Evolutionary conservation across 2,797 vertebrate species (phyloP).

Genomic region (Myiotriccus ornatus): DNA sequence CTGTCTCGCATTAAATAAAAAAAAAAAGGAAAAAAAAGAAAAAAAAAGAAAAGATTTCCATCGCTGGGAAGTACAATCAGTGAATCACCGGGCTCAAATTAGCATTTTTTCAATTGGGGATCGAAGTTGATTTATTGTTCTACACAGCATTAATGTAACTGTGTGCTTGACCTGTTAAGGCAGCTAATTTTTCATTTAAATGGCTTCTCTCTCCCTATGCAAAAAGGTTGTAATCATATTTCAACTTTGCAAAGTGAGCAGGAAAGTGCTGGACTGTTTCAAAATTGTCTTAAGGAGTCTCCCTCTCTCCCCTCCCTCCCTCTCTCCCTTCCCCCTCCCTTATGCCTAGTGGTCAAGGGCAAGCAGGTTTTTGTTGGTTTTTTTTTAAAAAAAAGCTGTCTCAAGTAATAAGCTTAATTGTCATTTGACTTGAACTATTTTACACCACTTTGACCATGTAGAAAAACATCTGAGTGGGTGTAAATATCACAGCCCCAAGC

Average conservation of each 20-base stretch:
- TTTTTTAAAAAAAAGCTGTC: constrained; percentile 16
- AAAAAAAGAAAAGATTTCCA: constrained; percentile 74
- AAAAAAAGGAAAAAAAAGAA: not conserved
- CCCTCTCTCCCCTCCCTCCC: not conserved
- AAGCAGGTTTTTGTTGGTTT: constrained; percentile 22
- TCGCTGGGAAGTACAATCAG: constrained; percentile 75
- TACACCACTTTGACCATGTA: constrained; percentile 28
- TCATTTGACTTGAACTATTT: constrained; percentile 54
- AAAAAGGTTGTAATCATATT: constrained; percentile 78
- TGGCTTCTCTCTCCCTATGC: constrained; percentile 61
- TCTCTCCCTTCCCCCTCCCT: constrained; percentile 8
- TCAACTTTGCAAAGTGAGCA: constrained; percentile 72
- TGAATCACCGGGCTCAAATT: constrained; percentile 74
- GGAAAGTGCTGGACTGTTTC: constrained; percentile 71
- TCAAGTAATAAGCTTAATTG: constrained; percentile 65
- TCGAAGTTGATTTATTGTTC: constrained; percentile 82
- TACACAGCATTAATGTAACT: constrained; percentile 80
- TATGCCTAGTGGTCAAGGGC: constrained; percentile 71
- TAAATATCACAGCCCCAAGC: constrained; percentile 20
- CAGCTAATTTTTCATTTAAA: constrained; percentile 80
- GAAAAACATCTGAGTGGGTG: constrained; percentile 37
- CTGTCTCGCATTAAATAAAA: constrained; percentile 73
- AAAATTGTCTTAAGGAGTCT: constrained; percentile 66
- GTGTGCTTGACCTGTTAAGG: constrained; percentile 76
- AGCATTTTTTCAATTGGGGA: constrained; percentile 83